These are phyloP conservation scores for Mya arenaria DNA, from an alignment of 1,140 invertebrate genomes.

Conservation along the genomic window DNA sequence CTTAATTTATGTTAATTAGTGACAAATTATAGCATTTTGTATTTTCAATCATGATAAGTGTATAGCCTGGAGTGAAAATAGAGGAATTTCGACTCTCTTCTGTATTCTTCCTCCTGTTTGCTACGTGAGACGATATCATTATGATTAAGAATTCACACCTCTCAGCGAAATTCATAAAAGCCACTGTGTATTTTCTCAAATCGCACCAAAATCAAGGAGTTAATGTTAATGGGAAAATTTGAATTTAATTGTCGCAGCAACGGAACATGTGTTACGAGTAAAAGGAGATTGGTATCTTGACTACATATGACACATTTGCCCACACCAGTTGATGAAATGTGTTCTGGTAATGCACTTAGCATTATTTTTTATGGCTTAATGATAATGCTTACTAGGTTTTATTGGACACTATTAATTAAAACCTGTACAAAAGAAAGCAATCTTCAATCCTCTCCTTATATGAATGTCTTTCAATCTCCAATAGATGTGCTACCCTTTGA, in stretches of 20 bases:
- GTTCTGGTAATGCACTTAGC: too few species aligned
- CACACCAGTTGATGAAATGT: too few species aligned
- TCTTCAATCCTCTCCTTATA: too few species aligned
- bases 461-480: too few species aligned
- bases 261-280: too few species aligned
- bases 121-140: constrained; percentile 51
- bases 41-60: constrained; percentile 51
- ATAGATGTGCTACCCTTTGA: too few species aligned
- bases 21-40: constrained; percentile 57
- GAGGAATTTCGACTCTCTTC: not conserved
- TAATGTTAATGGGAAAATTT: constrained; percentile 50
- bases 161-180: constrained; percentile 34
- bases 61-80: constrained; percentile 14
- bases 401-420: too few species aligned
- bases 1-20: constrained; percentile 56
- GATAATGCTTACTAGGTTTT: too few species aligned
- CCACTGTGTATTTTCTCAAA: constrained; percentile 22
- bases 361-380: too few species aligned
- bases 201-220: constrained; percentile 44
- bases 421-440: too few species aligned
- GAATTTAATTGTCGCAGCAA: constrained; percentile 38
- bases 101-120: not conserved
- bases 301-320: too few species aligned
- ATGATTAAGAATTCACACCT: constrained; percentile 42
- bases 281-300: too few species aligned